A percentile compares a stretch with the other conserved stretches of the same genome.
phyloP scores from a whole-genome alignment of 2,113 vertebrate species.

The Epinephelus lanceolatus region DNA sequence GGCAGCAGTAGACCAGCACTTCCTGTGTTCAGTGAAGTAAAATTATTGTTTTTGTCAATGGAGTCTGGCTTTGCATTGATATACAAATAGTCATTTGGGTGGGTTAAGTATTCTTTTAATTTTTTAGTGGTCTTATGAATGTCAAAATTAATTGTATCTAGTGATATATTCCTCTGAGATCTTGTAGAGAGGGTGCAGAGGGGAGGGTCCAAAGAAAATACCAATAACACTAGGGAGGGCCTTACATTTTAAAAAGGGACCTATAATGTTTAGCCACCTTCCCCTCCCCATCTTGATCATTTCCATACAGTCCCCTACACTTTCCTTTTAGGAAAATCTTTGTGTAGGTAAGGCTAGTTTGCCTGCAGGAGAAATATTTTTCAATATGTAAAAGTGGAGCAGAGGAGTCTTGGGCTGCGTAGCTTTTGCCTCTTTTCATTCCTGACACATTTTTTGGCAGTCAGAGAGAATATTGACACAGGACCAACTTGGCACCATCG shows the following conservation, averaged over 20 bases:
- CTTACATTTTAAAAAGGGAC: background rate
- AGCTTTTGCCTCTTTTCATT: constrained; percentile 39
- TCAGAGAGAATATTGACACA: constrained; percentile 55
- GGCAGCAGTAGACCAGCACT: too few species aligned
- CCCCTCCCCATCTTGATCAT: background rate
- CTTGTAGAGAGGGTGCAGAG: background rate
- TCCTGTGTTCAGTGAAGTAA: too few species aligned
- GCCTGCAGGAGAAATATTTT: constrained; percentile 9
- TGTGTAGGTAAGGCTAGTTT: background rate
- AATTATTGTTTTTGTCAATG: too few species aligned
- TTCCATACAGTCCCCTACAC: background rate
- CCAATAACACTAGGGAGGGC: too few species aligned
- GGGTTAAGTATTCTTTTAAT: too few species aligned
- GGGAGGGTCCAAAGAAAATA: background rate
- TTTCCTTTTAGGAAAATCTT: background rate
- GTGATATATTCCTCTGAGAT: background rate
- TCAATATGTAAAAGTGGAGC: constrained; percentile 30
- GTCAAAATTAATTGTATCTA: background rate
- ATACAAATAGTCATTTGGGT: too few species aligned
- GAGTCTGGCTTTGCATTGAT: too few species aligned
- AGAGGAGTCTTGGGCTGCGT: constrained; percentile 1
- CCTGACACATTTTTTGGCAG: constrained; percentile 60
- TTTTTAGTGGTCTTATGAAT: background rate
- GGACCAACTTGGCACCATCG: constrained; percentile 58
- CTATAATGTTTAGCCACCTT: background rate